Evolutionary conservation across 2,888 invertebrate species (phyloP).

Genomic region (Atethmia centrago): DNA sequence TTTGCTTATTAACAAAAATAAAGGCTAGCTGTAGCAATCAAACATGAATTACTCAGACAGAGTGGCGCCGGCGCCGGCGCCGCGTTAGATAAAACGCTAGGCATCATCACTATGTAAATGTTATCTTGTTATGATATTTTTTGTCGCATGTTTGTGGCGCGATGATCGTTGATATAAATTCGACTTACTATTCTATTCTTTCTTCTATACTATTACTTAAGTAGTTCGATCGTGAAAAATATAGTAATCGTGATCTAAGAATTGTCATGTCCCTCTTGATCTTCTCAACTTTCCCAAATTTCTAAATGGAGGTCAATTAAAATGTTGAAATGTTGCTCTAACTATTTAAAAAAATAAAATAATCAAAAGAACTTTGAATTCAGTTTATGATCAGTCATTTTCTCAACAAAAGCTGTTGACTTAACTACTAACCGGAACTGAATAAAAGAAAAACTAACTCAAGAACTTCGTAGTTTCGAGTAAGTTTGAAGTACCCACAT

Average conservation of each 20-base stretch:
- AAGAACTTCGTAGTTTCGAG: constrained; percentile 22
- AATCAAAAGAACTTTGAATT: neutral
- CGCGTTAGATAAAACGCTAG: constrained; percentile 48
- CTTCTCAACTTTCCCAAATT: neutral
- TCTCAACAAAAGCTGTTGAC: neutral
- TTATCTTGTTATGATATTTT: constrained; percentile 58
- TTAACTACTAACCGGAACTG: constrained; percentile 3
- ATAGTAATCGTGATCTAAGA: neutral
- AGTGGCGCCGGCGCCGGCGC: constrained; percentile 57
- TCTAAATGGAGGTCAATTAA: neutral
- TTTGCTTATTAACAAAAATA: constrained; percentile 63
- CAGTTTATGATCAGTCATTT: neutral
- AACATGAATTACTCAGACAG: constrained; percentile 64
- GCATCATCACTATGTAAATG: constrained; percentile 63
- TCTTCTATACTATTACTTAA: too few species aligned
- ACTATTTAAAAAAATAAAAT: neutral
- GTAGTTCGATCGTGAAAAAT: neutral
- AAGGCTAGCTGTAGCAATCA: constrained; percentile 64
- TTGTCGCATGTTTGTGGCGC: constrained; percentile 46
- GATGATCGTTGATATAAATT: constrained; percentile 44
- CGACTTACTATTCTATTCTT: too few species aligned
- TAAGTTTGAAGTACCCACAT: constrained; percentile 52
- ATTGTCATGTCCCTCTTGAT: neutral
- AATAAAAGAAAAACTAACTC: constrained; percentile 18
- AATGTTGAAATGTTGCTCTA: neutral